phyloP scores from a whole-genome alignment of 2,888 invertebrate genomes.

The Pyralis farinalis region DNA sequence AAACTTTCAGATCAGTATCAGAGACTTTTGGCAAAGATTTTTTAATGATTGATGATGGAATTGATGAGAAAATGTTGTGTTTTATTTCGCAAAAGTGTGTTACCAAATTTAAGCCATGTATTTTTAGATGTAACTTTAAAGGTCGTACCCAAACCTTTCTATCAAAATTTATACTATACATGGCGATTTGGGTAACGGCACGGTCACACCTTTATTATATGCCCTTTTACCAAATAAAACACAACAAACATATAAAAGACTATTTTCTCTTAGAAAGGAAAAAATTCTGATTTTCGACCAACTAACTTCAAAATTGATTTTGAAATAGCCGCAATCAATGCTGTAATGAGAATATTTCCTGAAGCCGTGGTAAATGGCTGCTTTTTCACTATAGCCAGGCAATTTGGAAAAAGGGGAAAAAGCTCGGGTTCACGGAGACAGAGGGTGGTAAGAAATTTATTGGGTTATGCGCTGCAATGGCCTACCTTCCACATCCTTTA shows the following conservation, averaged over 20 bases:
- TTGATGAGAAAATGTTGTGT: conserved; percentile 11
- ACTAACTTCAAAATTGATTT: conserved; percentile 8
- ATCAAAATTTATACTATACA: conserved; percentile 10
- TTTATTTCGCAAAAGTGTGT: conserved; percentile 11
- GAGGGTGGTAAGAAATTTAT: background rate
- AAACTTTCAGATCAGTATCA: no score
- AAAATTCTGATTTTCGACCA: conserved; percentile 5
- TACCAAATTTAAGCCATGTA: conserved; percentile 7
- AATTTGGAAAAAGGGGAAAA: conserved; percentile 3
- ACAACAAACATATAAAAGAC: conserved; percentile 9
- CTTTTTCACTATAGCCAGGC: conserved; percentile 3
- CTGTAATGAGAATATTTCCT: conserved; percentile 7
- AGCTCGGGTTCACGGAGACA: background rate
- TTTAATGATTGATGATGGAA: conserved; percentile 6
- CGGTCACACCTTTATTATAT: conserved; percentile 6
- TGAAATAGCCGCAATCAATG: conserved; percentile 10
- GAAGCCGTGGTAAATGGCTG: conserved; percentile 4
- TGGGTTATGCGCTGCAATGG: background rate
- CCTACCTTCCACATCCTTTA: no score
- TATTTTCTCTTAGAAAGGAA: conserved; percentile 3
- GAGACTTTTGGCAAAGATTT: conserved; percentile 7
- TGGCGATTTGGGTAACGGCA: conserved; percentile 9
- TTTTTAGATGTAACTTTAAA: conserved; percentile 11
- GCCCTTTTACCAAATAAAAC: conserved; percentile 12
- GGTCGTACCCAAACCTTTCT: conserved; percentile 6